Base-by-base conservation (phyloP, 2,888 invertebrate species). In the Scrobipalpa atriplicella region DNA sequence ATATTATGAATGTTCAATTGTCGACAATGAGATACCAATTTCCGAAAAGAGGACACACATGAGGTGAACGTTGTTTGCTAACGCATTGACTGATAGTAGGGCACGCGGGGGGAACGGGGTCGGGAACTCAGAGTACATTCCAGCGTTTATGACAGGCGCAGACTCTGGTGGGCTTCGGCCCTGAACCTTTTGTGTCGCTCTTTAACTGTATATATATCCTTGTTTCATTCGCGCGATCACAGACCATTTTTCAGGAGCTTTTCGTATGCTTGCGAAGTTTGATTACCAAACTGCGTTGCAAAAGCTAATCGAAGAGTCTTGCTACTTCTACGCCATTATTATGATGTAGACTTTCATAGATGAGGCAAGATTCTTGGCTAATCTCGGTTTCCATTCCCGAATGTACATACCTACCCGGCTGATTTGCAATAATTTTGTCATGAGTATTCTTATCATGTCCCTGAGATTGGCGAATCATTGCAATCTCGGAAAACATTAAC, bases 71-170 rank as follows among this genome's bases (percentile, higher is more conserved):
- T 68, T 84, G 78, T 83, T 84, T 84, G 81, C 77, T 77, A 72
- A 80, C 73, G 73, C 73, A 73, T 73, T 80, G 75, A 80, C 83
- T 80, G 86, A 86, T 86, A 83, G 78, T 79, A 77, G 73, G 68
- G 68, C 70, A 74, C 67, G 66, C 52, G 72, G 73, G 70, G 72
- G 60, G 69, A 67, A 67, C 68, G 78, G 78, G 73, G 71, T 5
- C 71, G 73, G 75, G 76, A 75, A 41, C 64, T 39, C 21, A 5
- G 64, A 63, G 75, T 73, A 80, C 85, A 85, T 87, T 89, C 85
- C 84, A 76, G 72, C 73, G 80, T 82, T 85, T 82, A 84, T 80
- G 84, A 83, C 79, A 78, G 77, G 79, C 77, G 73, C 77, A 78
- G 73, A 74, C 76, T 71, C 69, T 73, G 73, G 71, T 79, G 76